phyloP scores from a whole-genome alignment of 2,888 invertebrate genomes.

The Acanthoscelides obtectus region DNA sequence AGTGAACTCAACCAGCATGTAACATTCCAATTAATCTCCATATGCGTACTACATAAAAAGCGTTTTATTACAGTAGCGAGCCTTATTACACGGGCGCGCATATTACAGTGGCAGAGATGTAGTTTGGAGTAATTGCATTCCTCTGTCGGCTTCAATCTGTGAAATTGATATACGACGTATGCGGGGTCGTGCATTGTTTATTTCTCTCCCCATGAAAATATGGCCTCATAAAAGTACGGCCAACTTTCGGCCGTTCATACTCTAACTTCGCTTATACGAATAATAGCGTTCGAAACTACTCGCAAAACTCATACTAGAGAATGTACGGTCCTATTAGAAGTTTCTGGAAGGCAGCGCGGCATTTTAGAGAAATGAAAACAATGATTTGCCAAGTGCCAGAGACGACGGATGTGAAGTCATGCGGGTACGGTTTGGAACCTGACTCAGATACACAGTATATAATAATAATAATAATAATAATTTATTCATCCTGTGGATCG shows the following conservation, averaged over 20 bases:
- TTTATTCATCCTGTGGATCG: too few species aligned
- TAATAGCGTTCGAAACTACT: background rate
- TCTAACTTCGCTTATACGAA: background rate
- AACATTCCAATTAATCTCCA: background rate
- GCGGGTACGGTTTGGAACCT: too few species aligned
- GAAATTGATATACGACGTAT: background rate
- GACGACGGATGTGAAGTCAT: background rate
- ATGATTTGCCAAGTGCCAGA: background rate
- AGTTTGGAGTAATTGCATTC: background rate
- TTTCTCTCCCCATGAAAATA: background rate
- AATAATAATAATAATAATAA: too few species aligned
- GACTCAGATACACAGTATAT: too few species aligned
- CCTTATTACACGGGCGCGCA: background rate
- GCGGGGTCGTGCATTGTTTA: background rate
- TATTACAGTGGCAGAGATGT: background rate
- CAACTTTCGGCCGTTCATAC: background rate
- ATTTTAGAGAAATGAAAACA: background rate
- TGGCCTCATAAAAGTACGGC: background rate
- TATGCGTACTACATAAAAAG: background rate
- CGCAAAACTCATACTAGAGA: background rate
- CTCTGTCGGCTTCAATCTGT: background rate
- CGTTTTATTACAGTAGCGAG: background rate
- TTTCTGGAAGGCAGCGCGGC: background rate
- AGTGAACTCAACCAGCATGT: too few species aligned
- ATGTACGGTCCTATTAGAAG: background rate